Base-by-base conservation (phyloP, 2,888 invertebrate species). In the Hesperia comma region DNA sequence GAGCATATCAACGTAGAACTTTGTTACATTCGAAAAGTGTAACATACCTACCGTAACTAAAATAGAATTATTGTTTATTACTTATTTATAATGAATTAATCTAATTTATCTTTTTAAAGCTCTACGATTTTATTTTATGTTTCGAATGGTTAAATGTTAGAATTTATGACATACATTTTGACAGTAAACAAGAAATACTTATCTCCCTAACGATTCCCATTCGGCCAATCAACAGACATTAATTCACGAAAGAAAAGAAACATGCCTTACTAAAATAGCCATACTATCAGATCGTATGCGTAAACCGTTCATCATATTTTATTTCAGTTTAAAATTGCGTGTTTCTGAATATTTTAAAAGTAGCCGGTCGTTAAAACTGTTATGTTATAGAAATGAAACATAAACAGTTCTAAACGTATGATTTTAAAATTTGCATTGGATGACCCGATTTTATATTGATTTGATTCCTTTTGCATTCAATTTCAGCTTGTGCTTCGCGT, bases 211-310 rank as follows among this genome's bases (percentile, higher is more conserved):
- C 41, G 19, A 26, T 43, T n/a, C 32, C 53, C 57, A 57, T 26
- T 41, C 40, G 37, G 12, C 57, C n/a, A 61, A 61, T 61, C 40
- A 49, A 41, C 46, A 49, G 21, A 56, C 63, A 63, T 56, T 37
- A 56, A 63, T 63, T 63, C 63, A 63, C 15, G 14, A 56, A 62
- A 62, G 43, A 61, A 61, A 54, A 26, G 40, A 43, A 41, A 57
- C 41, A 41, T 15, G 26, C 14, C 41, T 21, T 2, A 43, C 63
- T 63, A 37, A 63, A 63, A 63, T 63, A 63, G 46, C 55, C 26
- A 40, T 63, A 55, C 63, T 56, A 63, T 56, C 63, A 63, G 63
- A 56, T 55, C 46, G 63, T 32, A 55, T 41, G 62, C 63, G 10
- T 53, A 57, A 21, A n/a, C 15, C 63, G 56, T 63, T 57, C 57